These are phyloP conservation scores for Cepaea hortensis DNA, from an alignment of 2,888 invertebrate genomes.

Conservation along the genomic window DNA sequence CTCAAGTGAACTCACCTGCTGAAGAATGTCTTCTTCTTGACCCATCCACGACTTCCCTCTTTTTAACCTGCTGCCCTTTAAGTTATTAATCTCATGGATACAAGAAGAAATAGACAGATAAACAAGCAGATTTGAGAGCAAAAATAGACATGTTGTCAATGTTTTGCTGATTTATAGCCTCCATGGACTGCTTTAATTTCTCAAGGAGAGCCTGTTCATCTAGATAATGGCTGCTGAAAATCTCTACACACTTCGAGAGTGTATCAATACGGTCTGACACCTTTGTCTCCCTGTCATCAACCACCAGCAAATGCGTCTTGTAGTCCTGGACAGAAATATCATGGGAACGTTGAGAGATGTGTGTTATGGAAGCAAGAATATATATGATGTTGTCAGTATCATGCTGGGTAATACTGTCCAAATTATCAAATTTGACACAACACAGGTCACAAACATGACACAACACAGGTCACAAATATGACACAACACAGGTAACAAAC, in stretches of 20 bases:
- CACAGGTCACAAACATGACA: no score
- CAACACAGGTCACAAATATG: no score
- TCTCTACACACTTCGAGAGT: slow-evolving; percentile 69
- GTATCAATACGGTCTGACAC: slow-evolving; percentile 69
- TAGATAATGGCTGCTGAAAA: slow-evolving; percentile 70
- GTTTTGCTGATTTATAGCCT: slow-evolving; percentile 24
- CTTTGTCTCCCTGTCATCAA: slow-evolving; percentile 68
- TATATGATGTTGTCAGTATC: no score
- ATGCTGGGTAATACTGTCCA: no score
- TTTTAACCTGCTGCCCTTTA: no score
- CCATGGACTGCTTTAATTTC: slow-evolving; percentile 56
- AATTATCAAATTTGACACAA: no score
- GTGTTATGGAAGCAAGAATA: no score
- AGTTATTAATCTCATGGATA: not conserved
- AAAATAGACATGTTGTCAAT: slow-evolving; percentile 20
- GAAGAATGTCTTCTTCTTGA: no score
- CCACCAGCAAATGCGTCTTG: slow-evolving; percentile 65
- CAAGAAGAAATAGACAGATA: not conserved
- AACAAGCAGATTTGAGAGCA: not conserved
- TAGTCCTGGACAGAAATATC: slow-evolving; percentile 60
- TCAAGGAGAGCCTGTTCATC: slow-evolving; percentile 71
- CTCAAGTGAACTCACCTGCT: no score
- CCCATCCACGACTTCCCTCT: no score
- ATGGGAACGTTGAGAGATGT: no score
- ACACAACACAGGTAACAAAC: no score